Base-by-base conservation (phyloP, 2,113 vertebrate species). In the Atlantisia rogersi region DNA sequence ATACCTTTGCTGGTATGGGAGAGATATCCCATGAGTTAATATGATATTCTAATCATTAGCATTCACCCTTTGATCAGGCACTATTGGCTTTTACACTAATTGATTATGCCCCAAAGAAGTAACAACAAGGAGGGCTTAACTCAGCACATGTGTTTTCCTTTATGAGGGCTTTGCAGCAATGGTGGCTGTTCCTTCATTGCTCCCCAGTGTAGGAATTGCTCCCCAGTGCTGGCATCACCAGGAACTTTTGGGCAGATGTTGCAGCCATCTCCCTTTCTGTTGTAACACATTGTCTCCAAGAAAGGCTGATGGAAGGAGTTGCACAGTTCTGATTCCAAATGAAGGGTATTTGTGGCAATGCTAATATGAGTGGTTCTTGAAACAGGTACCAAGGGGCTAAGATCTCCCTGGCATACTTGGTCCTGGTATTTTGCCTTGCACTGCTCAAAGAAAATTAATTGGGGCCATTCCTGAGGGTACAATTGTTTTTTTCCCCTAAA, bases 21-120 rank as follows among this genome's bases (percentile, higher is more conserved):
- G 20, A 58, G 58, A 5, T 75, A 79, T 40, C 67, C 20, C 9
- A 39, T 44, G 56, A 70, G 68, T 83, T 77, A 80, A 50, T 60
- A 21, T 7, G 59, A 69, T 35, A 15, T 24, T 80, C 73, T 88
- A 90, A 91, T 91, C 81, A 64, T 89, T 77, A 84, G 20, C 4
- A n/a, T 68, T 87, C 90, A 89, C 60, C 59, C 93, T 96, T 96
- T 96, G 83, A 94, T 96, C 94, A 52, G 26, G 55, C 26, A 74
- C 37, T 78, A n/a, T 65, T 82, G 76, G 26, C 39, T 90, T 70
- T 62, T 62, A 24, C 70, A 37, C 32, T 56, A 37, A 46, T 81
- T 90, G 88, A 92, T 86, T 64, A 62, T 4, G 4, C 24, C 37
- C 76, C 62, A 63, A 73, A 67, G 16, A 77, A 79, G 62, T 21